These are phyloP conservation scores for Drosophila emarginata DNA, from an alignment of 2,888 invertebrate genomes.

Conservation along the genomic window DNA sequence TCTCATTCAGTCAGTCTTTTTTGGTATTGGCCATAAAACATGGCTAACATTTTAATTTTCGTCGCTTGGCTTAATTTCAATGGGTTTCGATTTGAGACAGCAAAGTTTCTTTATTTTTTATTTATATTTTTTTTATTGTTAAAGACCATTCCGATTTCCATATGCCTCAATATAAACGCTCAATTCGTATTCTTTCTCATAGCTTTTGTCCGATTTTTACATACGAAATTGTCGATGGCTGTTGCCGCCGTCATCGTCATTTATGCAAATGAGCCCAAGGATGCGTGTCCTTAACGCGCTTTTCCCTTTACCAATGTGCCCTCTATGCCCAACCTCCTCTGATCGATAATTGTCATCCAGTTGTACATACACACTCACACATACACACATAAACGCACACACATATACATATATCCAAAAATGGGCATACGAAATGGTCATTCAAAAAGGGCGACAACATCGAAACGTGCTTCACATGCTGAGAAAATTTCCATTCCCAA, in stretches of 20 bases:
- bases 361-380: slow-evolving; percentile 17
- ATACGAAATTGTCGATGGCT: slow-evolving; percentile 38
- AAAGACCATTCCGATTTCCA: slow-evolving; percentile 68
- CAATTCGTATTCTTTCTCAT: slow-evolving; percentile 29
- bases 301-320: slow-evolving; percentile 52
- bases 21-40: slow-evolving; percentile 54
- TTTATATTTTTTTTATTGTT: slow-evolving; percentile 50
- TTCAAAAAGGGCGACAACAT: slow-evolving; percentile 37
- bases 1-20: neutral
- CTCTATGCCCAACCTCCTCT: neutral
- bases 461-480: slow-evolving; percentile 43
- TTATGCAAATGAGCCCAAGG: slow-evolving; percentile 76
- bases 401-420: slow-evolving; percentile 32
- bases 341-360: slow-evolving; percentile 70
- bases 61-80: slow-evolving; percentile 25
- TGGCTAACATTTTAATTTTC: slow-evolving; percentile 34
- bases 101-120: slow-evolving; percentile 64
- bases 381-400: neutral
- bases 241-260: slow-evolving; percentile 41
- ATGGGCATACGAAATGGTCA: slow-evolving; percentile 34
- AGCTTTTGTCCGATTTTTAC: slow-evolving; percentile 23
- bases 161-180: slow-evolving; percentile 45
- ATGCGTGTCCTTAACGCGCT: slow-evolving; percentile 41
- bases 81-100: slow-evolving; percentile 49
- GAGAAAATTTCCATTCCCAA: slow-evolving; percentile 36